Conservation (phyloP, 2,113 vertebrate species). For the Ibidorhyncha struthersii region DNA sequence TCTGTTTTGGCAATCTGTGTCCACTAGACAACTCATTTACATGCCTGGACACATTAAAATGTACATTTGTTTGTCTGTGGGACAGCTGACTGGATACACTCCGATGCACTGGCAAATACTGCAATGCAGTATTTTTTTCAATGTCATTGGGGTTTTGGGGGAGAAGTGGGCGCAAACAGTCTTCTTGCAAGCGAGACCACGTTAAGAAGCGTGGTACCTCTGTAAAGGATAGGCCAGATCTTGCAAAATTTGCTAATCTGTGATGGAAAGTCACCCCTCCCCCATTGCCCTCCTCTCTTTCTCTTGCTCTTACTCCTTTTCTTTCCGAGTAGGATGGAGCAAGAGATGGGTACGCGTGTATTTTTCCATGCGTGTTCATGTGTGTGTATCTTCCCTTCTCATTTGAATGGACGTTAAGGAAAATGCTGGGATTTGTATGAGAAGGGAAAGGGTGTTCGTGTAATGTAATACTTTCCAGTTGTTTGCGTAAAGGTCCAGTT, state of each 20-base stretch:
- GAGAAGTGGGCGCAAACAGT: slow-evolving; percentile 28
- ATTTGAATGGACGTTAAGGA: not conserved
- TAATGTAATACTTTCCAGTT: not conserved
- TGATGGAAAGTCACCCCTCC: slow-evolving; percentile 30
- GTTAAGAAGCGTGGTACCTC: not conserved
- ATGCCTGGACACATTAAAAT: slow-evolving; percentile 62
- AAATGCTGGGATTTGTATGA: not conserved
- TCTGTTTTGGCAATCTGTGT: slow-evolving; percentile 51
- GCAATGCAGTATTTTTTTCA: slow-evolving; percentile 84
- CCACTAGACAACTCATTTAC: slow-evolving; percentile 59
- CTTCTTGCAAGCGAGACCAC: not conserved
- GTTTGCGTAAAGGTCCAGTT: not conserved
- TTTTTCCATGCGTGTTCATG: not conserved
- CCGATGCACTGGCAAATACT: slow-evolving; percentile 72
- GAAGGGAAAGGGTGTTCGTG: not conserved
- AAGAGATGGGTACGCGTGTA: not conserved
- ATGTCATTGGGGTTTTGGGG: slow-evolving; percentile 75
- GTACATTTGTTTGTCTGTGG: slow-evolving; percentile 68
- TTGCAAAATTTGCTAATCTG: not conserved
- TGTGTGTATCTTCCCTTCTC: not conserved
- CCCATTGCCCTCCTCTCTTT: not conserved
- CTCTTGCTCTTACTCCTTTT: not conserved
- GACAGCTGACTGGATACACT: slow-evolving; percentile 66
- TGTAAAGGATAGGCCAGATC: not conserved
- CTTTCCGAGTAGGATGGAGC: not conserved